Percentiles rank a stretch among this genome's conserved stretches.
Conservation (phyloP, 2,888 invertebrate species). For the Pediacus dermestoides region DNA sequence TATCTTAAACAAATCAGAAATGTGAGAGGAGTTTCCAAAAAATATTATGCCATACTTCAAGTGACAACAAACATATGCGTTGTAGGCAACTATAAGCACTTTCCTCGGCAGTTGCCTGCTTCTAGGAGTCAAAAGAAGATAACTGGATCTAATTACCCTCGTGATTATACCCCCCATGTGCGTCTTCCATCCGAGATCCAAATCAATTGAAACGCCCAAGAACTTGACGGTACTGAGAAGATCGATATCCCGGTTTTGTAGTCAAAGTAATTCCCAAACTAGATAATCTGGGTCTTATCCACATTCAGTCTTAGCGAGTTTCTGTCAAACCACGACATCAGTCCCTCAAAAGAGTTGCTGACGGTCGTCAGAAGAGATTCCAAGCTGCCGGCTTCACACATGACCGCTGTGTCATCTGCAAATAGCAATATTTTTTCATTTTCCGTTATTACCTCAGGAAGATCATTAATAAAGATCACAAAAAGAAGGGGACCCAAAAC, state of each 20-base stretch:
- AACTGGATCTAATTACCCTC: not conserved
- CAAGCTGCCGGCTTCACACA: not conserved
- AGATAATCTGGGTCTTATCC: not conserved
- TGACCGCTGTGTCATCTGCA: conserved; percentile 2
- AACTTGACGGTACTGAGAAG: conserved; percentile 1
- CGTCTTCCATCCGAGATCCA: not conserved
- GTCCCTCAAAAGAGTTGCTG: not conserved
- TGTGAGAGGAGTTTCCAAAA: not conserved
- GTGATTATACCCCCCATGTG: not conserved
- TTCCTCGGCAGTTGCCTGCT: not conserved
- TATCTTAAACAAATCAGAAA: not conserved
- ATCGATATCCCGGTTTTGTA: conserved; percentile 1
- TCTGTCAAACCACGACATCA: not conserved
- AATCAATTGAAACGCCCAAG: not conserved
- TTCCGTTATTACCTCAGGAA: not conserved
- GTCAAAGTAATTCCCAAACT: conserved; percentile 2
- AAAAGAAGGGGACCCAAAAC: conserved; percentile 1
- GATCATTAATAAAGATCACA: conserved; percentile 2
- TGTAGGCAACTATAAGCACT: not conserved
- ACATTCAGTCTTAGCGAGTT: not conserved
- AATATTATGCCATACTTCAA: conserved; percentile 3
- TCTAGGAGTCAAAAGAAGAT: not conserved
- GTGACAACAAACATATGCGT: not conserved
- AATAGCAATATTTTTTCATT: conserved; percentile 3
- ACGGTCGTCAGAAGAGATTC: not conserved